A percentile compares a stretch with the other conserved stretches of the same genome.
Conservation (phyloP, 2,113 vertebrate species). For the Zosterops pallidus region DNA sequence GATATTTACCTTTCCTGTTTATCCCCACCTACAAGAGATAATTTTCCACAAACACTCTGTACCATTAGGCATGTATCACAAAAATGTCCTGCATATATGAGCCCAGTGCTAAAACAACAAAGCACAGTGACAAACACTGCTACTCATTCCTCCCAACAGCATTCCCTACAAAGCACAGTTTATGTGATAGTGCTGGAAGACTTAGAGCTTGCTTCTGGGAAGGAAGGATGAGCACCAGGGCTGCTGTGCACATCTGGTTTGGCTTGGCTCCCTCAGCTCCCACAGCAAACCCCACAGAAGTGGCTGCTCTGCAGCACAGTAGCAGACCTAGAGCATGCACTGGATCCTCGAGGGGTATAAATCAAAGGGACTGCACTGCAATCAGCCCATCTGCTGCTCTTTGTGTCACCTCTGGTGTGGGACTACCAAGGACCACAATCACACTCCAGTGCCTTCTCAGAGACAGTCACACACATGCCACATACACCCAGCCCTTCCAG, state of each 20-base stretch:
- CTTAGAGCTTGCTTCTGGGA: background rate
- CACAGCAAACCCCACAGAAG: background rate
- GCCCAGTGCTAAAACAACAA: background rate
- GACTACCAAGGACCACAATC: background rate
- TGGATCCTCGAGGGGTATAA: background rate
- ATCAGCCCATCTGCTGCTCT: background rate
- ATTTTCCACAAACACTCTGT: background rate
- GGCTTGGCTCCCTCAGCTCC: background rate
- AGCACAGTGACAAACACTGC: background rate
- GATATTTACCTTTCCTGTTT: background rate
- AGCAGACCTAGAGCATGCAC: background rate
- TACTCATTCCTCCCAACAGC: background rate
- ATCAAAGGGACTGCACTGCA: background rate
- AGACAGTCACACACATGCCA: background rate
- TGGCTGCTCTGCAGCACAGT: background rate
- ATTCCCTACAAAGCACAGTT: background rate
- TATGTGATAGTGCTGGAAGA: background rate
- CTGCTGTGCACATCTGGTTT: background rate
- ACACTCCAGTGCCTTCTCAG: background rate
- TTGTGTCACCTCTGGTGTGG: background rate
- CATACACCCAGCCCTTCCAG: background rate
- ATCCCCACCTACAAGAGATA: background rate
- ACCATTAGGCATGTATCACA: background rate
- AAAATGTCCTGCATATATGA: background rate
- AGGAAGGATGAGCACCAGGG: background rate